These are phyloP conservation scores for Amblyopsis rosae DNA, from an alignment of 2,113 vertebrate species.

Conservation along the genomic window DNA sequence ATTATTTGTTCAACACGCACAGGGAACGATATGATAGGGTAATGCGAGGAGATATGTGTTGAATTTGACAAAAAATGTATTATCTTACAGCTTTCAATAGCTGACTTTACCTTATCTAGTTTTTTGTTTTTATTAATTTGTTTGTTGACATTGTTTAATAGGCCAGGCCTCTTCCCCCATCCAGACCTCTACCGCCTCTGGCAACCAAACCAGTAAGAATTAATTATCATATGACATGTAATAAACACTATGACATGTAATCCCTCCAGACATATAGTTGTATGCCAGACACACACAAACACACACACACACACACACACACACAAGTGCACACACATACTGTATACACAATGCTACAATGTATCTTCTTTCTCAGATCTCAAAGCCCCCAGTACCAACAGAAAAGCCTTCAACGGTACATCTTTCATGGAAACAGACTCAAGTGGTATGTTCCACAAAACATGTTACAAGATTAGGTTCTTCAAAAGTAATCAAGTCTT, in stretches of 20 bases:
- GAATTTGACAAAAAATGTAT: too few relatives aligned
- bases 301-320: not conserved
- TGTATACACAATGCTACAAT: not conserved
- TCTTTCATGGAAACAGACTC: conserved; percentile 60
- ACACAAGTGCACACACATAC: not conserved
- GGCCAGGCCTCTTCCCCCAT: conserved; percentile 71
- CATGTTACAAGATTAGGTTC: not conserved
- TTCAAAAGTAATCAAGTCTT: not conserved
- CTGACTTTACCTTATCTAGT: not conserved
- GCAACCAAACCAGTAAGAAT: conserved; percentile 64
- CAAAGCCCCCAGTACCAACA: conserved; percentile 67
- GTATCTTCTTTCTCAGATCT: conserved; percentile 37
- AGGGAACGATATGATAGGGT: too few relatives aligned
- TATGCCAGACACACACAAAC: not conserved
- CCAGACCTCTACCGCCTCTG: conserved; percentile 76
- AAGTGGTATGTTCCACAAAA: conserved; percentile 57
- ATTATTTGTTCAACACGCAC: too few relatives aligned
- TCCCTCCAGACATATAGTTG: not conserved
- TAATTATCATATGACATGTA: not conserved
- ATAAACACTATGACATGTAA: not conserved
- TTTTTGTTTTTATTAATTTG: not conserved
- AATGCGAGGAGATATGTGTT: too few relatives aligned
- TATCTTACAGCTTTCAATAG: too few relatives aligned
- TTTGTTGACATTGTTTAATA: conserved; percentile 23
- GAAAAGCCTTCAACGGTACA: conserved; percentile 58